Percentiles rank a stretch among this genome's conserved stretches.
Evolutionary conservation across 2,888 invertebrate species (phyloP).

Genomic region (Leptura quadrifasciata): DNA sequence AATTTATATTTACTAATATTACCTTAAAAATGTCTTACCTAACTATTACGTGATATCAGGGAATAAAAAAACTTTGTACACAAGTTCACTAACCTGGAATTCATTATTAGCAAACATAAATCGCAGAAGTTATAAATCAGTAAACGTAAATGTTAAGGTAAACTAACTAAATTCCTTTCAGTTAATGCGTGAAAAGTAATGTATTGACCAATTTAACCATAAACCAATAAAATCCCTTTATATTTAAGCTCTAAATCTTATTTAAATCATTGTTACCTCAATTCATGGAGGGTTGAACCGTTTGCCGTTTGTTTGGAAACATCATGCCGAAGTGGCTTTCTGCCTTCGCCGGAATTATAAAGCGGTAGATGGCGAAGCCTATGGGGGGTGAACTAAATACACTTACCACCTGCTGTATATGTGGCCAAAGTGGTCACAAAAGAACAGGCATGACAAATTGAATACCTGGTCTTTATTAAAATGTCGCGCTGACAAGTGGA

Average conservation of each 20-base stretch:
- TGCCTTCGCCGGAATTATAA: background rate
- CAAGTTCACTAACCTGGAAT: conserved; percentile 46
- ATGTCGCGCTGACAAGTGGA: conserved; percentile 45
- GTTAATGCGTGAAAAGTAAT: conserved; percentile 47
- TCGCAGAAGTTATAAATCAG: conserved; percentile 45
- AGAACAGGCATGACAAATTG: conserved; percentile 32
- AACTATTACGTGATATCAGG: conserved; percentile 35
- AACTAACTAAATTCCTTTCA: conserved; percentile 34
- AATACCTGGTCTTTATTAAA: conserved; percentile 38
- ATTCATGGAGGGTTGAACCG: conserved; percentile 43
- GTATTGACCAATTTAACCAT: conserved; percentile 54
- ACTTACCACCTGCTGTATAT: conserved; percentile 48
- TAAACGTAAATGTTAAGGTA: conserved; percentile 45
- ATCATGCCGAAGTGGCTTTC: conserved; percentile 36
- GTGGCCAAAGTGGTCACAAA: conserved; percentile 44
- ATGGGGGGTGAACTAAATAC: conserved; percentile 47
- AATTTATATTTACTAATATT: conserved; percentile 44
- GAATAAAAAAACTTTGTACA: conserved; percentile 36
- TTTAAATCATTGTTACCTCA: conserved; percentile 44
- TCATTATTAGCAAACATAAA: conserved; percentile 40
- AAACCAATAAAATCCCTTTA: conserved; percentile 47
- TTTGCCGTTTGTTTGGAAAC: conserved; percentile 50
- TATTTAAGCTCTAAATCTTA: conserved; percentile 46
- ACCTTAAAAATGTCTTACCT: conserved; percentile 42
- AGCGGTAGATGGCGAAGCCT: conserved; percentile 12